These are phyloP conservation scores for Copsychus sechellarum DNA, from an alignment of 2,113 vertebrate genomes.

Conservation along the genomic window DNA sequence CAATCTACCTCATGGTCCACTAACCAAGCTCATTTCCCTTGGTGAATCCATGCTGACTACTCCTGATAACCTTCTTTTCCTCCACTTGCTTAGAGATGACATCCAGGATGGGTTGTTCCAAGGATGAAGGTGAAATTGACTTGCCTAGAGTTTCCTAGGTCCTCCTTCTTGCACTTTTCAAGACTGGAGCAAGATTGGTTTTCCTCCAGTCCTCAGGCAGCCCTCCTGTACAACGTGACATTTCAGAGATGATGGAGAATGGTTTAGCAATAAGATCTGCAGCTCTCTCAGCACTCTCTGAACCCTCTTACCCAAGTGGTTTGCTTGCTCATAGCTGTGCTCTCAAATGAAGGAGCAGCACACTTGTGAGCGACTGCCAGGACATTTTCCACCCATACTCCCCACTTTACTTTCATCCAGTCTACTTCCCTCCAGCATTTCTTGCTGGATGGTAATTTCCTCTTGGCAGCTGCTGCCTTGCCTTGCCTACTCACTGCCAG, in stretches of 20 bases:
- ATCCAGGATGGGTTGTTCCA: neutral
- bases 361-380: fast-evolving
- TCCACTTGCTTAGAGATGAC: neutral
- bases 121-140: neutral
- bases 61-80: neutral
- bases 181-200: fast-evolving
- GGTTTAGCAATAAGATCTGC: neutral
- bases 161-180: neutral
- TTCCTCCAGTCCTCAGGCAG: neutral
- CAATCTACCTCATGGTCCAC: neutral
- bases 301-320: neutral
- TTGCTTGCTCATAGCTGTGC: fast-evolving
- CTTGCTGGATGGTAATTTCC: neutral
- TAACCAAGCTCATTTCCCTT: neutral
- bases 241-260: neutral
- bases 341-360: neutral
- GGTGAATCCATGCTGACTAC: neutral
- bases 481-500: neutral
- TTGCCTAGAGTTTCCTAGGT: neutral
- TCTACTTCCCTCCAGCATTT: neutral
- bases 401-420: neutral
- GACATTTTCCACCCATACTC: neutral
- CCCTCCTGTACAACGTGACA: fast-evolving
- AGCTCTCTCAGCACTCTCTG: neutral
- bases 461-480: neutral